These are phyloP conservation scores for Patella depressa DNA, from an alignment of 2,888 invertebrate species.

Conservation along the genomic window DNA sequence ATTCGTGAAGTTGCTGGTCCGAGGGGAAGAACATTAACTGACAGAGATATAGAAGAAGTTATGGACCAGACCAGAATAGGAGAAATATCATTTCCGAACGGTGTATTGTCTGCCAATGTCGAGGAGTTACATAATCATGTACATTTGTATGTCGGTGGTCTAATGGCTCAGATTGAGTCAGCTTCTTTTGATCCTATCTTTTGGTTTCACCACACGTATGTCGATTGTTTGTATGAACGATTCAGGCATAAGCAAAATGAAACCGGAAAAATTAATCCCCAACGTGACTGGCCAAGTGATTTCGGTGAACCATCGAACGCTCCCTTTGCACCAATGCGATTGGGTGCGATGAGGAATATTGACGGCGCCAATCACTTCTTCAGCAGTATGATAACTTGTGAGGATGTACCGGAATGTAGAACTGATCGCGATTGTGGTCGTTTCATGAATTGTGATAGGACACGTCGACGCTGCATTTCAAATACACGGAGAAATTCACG, in stretches of 20 bases:
- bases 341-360: constrained; percentile 53
- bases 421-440: constrained; percentile 42
- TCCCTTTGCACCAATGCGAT: constrained; percentile 45
- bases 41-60: constrained; percentile 43
- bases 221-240: constrained; percentile 44
- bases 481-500: constrained; percentile 15
- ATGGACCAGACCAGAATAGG: constrained; percentile 33
- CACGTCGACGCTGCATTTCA: constrained; percentile 43
- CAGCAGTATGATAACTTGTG: constrained; percentile 32
- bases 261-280: constrained; percentile 20
- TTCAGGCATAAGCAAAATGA: constrained; percentile 35
- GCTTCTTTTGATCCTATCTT: constrained; percentile 46
- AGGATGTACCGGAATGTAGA: constrained; percentile 37
- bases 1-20: constrained; percentile 25
- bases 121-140: constrained; percentile 56
- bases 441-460: constrained; percentile 47
- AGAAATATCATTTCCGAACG: constrained; percentile 46
- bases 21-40: constrained; percentile 40
- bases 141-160: constrained; percentile 53
- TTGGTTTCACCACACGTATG: constrained; percentile 43
- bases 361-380: constrained; percentile 54
- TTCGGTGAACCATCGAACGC: constrained; percentile 34
- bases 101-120: constrained; percentile 40
- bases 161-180: constrained; percentile 37
- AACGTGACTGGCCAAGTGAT: constrained; percentile 29